phyloP scores from a whole-genome alignment of 2,888 invertebrate species.

The Plusia festucae region DNA sequence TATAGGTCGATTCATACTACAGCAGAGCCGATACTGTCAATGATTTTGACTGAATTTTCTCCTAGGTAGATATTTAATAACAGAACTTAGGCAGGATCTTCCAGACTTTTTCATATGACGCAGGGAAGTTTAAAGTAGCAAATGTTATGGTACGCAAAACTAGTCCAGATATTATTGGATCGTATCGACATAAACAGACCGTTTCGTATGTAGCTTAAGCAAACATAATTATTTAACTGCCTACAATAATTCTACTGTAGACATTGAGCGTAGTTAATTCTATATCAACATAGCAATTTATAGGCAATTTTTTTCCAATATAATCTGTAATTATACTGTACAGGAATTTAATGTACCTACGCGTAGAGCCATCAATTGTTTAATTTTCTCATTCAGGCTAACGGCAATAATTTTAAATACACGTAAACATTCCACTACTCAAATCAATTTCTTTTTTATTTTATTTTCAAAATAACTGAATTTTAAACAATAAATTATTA shows the following conservation, averaged over 20 bases:
- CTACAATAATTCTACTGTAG: slow-evolving; percentile 28
- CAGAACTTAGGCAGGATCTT: no score
- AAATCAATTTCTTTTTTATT: slow-evolving; percentile 9
- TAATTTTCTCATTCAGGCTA: slow-evolving; percentile 40
- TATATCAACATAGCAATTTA: slow-evolving; percentile 34
- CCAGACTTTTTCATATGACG: no score
- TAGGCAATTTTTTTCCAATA: slow-evolving; percentile 46
- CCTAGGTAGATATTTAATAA: no score
- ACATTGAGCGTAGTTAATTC: slow-evolving; percentile 27
- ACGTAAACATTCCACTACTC: neutral
- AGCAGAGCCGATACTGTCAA: no score
- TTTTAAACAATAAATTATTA: no score
- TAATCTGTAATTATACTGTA: slow-evolving; percentile 44
- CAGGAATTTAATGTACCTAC: slow-evolving; percentile 20
- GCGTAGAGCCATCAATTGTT: slow-evolving; percentile 27
- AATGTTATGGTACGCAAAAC: neutral
- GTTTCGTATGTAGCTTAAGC: slow-evolving; percentile 9
- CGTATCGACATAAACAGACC: slow-evolving; percentile 14
- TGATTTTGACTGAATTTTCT: no score
- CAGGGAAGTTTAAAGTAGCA: no score
- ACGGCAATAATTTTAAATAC: slow-evolving; percentile 18
- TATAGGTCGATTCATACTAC: no score
- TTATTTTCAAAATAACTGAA: slow-evolving; percentile 29
- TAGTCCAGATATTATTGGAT: neutral
- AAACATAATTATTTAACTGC: slow-evolving; percentile 10